These are phyloP conservation scores for Cheirogaleus major DNA, from an alignment of 2,797 vertebrate genomes.

Conservation along the genomic window DNA sequence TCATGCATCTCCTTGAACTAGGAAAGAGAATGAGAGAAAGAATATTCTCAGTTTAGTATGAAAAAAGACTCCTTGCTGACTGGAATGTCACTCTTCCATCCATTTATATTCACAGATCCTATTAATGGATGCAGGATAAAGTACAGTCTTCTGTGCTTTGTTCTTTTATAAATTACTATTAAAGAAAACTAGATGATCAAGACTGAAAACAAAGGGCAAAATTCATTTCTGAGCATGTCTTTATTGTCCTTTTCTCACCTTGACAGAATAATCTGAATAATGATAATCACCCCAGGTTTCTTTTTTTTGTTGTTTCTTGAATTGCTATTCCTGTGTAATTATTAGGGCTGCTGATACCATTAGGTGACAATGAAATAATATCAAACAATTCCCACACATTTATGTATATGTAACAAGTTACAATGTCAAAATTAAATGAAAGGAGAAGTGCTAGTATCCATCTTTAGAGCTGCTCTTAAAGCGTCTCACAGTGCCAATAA, in stretches of 20 bases:
- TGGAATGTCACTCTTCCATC: not conserved
- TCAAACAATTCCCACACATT: not conserved
- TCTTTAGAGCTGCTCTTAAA: not conserved
- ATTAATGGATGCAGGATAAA: conserved; percentile 17
- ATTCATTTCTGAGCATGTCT: not conserved
- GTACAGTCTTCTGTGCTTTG: conserved; percentile 11
- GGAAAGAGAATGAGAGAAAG: not conserved
- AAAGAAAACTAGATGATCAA: not conserved
- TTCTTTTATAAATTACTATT: conserved; percentile 16
- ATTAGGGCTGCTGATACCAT: not conserved
- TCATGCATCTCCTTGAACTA: not conserved
- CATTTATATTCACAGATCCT: conserved; percentile 37
- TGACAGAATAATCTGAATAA: conserved; percentile 52
- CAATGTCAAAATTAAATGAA: conserved; percentile 9
- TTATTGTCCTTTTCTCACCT: conserved; percentile 51
- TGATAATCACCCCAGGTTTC: not conserved
- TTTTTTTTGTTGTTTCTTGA: not conserved
- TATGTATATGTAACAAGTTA: conserved; percentile 5
- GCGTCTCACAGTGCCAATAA: not conserved
- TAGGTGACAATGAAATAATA: not conserved
- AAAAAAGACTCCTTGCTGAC: not conserved
- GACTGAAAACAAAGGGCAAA: conserved; percentile 50
- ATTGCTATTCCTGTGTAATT: not conserved
- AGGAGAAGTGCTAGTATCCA: not conserved
- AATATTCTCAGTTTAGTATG: not conserved